Percentiles rank a stretch among this genome's conserved stretches.
phyloP scores from a whole-genome alignment of 2,797 vertebrate genomes.

The Falco cherrug region DNA sequence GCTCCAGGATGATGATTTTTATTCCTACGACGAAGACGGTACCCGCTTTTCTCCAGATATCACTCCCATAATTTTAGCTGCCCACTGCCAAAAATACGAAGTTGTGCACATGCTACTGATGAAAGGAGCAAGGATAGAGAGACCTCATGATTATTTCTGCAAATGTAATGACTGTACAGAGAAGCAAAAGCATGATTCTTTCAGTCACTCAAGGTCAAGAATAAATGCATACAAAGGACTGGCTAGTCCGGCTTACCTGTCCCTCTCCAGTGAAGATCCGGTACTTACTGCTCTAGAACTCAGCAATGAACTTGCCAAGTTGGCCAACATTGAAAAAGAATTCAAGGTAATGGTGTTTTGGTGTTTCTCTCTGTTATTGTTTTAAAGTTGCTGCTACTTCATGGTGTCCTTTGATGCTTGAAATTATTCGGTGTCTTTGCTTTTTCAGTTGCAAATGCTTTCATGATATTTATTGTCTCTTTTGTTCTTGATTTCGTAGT shows the following conservation, averaged over 20 bases:
- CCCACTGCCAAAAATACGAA: conserved; percentile 91
- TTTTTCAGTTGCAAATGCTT: neutral
- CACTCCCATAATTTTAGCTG: conserved; percentile 88
- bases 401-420: neutral
- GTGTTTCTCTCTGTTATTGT: neutral
- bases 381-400: neutral
- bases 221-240: conserved; percentile 90
- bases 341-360: conserved; percentile 82
- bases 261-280: conserved; percentile 88
- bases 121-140: conserved; percentile 87
- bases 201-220: conserved; percentile 88
- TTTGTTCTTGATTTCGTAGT: neutral
- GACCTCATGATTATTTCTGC: conserved; percentile 90
- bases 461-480: neutral
- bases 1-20: conserved; percentile 88
- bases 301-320: conserved; percentile 88
- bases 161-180: conserved; percentile 86
- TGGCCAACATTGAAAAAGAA: conserved; percentile 92
- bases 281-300: conserved; percentile 88
- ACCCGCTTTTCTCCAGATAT: conserved; percentile 90
- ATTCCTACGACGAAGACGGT: conserved; percentile 89
- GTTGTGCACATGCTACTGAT: conserved; percentile 88
- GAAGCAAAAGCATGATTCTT: conserved; percentile 86
- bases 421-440: neutral
- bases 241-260: conserved; percentile 89